Evolutionary conservation across 2,797 vertebrate genomes (phyloP).

Genomic region (Sebastes kiyomatsui): DNA sequence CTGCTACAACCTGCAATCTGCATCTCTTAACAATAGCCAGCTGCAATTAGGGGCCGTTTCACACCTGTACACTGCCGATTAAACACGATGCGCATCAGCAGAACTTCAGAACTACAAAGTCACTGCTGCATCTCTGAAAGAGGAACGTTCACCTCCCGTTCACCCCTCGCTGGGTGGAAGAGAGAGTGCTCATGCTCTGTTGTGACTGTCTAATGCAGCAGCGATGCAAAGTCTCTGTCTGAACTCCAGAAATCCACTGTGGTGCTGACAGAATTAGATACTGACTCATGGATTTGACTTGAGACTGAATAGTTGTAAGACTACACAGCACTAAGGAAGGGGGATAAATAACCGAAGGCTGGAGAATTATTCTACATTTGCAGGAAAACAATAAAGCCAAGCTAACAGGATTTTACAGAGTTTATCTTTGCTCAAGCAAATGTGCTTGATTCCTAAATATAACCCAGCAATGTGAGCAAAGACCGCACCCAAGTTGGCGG

Average conservation of each 20-base stretch:
- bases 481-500: slow-evolving; percentile 7
- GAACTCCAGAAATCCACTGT: background rate
- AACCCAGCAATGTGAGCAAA: slow-evolving; percentile 3
- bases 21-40: slow-evolving; percentile 26
- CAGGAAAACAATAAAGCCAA: slow-evolving; percentile 13
- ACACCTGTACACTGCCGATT: slow-evolving; percentile 41
- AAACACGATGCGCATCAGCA: slow-evolving; percentile 4
- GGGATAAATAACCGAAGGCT: slow-evolving; percentile 13
- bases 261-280: slow-evolving; percentile 11
- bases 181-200: background rate
- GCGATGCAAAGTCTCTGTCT: background rate
- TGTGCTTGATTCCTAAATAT: slow-evolving; percentile 32
- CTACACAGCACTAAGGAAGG: background rate
- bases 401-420: slow-evolving; percentile 19
- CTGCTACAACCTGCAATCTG: slow-evolving; percentile 12
- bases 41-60: slow-evolving; percentile 20
- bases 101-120: background rate
- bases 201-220: background rate
- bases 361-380: slow-evolving; percentile 18
- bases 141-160: slow-evolving; percentile 1
- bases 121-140: background rate
- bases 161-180: slow-evolving; percentile 6
- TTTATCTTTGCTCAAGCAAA: slow-evolving; percentile 16
- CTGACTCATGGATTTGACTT: slow-evolving; percentile 35
- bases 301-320: background rate